These are phyloP conservation scores for Gyps fulvus DNA, from an alignment of 2,113 vertebrate genomes.

Conservation along the genomic window DNA sequence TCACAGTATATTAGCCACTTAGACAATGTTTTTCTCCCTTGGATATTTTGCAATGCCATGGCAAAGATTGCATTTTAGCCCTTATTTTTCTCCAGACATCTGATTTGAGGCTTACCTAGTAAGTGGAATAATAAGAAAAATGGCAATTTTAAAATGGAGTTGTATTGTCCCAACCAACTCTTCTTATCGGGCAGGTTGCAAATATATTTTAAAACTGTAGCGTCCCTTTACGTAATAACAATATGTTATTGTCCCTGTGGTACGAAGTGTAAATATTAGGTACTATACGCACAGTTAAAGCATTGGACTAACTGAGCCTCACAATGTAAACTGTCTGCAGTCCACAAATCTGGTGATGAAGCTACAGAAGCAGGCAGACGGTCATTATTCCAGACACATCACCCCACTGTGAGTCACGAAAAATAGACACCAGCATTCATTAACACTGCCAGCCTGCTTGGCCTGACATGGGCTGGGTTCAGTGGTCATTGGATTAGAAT, in stretches of 20 bases:
- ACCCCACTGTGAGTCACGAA: background rate
- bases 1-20: background rate
- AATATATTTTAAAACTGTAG: background rate
- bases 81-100: background rate
- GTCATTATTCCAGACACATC: background rate
- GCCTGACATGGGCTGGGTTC: conserved; percentile 16
- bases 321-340: background rate
- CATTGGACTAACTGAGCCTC: background rate
- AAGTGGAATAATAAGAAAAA: background rate
- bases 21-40: background rate
- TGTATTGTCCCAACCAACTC: background rate
- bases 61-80: background rate
- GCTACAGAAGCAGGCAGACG: background rate
- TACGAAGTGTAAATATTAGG: background rate
- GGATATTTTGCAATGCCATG: background rate
- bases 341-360: background rate
- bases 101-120: background rate
- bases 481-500: background rate
- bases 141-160: background rate
- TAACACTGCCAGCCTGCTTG: background rate
- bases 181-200: background rate
- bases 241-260: background rate
- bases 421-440: background rate
- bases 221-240: background rate
- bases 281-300: background rate